phyloP scores from a whole-genome alignment of 92 coral and sea anemone genomes.

The Bergia sp. region DNA sequence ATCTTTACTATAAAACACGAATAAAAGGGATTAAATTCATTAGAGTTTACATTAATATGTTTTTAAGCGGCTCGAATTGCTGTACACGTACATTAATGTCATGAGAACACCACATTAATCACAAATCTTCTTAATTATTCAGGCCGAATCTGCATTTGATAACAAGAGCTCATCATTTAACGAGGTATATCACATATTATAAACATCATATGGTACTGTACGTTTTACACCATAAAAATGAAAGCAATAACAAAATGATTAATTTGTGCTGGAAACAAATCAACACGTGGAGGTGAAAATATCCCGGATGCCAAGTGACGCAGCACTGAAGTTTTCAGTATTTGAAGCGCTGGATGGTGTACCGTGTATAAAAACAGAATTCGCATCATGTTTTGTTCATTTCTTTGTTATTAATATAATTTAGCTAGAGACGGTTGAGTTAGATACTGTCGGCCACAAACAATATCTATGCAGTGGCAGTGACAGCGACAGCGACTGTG shows the following conservation, averaged over 20 bases:
- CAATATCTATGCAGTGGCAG: neutral
- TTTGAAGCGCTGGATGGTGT: neutral
- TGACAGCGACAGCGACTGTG: neutral
- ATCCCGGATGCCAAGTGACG: too few relatives aligned
- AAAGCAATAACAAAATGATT: neutral
- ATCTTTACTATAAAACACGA: neutral
- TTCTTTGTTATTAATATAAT: too few relatives aligned
- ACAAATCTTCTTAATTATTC: slow-evolving; percentile 34
- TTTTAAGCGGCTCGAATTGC: neutral
- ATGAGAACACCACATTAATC: slow-evolving; percentile 1
- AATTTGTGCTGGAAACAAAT: neutral
- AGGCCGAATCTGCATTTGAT: slow-evolving; percentile 84
- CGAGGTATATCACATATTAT: slow-evolving; percentile 64
- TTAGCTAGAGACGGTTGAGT: neutral
- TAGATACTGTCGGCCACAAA: too few relatives aligned
- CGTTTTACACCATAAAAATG: neutral
- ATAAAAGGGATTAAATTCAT: too few relatives aligned
- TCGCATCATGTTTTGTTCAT: too few relatives aligned
- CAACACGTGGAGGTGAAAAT: too few relatives aligned
- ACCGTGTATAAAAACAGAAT: neutral
- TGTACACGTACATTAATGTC: neutral
- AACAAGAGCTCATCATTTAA: slow-evolving; percentile 83
- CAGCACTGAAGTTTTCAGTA: neutral
- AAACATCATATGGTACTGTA: neutral
- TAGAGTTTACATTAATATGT: too few relatives aligned